Evolutionary conservation across 2,113 vertebrate genomes (phyloP).

Genomic region (Menidia beryllina): DNA sequence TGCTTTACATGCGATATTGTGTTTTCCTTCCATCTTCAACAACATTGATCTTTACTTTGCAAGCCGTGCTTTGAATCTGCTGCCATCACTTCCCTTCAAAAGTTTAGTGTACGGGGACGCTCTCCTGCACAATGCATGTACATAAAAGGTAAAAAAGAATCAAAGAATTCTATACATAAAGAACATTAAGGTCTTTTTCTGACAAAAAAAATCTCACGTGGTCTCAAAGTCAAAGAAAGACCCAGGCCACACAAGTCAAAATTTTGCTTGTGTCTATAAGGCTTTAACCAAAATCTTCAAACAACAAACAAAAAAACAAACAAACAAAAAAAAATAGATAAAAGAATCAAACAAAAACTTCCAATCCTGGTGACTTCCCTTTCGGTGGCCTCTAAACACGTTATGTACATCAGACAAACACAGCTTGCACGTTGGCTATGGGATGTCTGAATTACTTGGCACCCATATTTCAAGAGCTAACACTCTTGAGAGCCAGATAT

Average conservation of each 20-base stretch:
- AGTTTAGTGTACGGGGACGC: conserved; percentile 23
- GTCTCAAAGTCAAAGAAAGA: conserved; percentile 42
- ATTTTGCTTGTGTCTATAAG: conserved; percentile 35
- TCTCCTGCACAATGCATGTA: conserved; percentile 50
- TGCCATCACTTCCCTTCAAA: conserved; percentile 43
- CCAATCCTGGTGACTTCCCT: conserved; percentile 31
- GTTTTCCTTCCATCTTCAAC: conserved; percentile 20
- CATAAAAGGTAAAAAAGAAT: conserved; percentile 44
- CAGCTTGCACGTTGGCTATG: conserved; percentile 25
- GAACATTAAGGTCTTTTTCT: conserved; percentile 22
- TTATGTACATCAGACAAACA: conserved; percentile 28
- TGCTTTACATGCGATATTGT: conserved; percentile 40
- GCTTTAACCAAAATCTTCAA: conserved; percentile 49
- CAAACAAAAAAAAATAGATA: too few relatives aligned
- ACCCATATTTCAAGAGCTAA: conserved; percentile 37
- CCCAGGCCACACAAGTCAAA: conserved; percentile 32
- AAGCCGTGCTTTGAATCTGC: conserved; percentile 41
- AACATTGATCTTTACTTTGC: conserved; percentile 36
- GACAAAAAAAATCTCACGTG: conserved; percentile 5
- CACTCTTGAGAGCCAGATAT: conserved; percentile 28
- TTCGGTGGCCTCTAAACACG: conserved; percentile 22
- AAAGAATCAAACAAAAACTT: conserved; percentile 40
- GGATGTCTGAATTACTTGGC: conserved; percentile 46
- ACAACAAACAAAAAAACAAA: conserved; percentile 46
- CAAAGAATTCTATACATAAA: conserved; percentile 25